Evolutionary conservation across 1,140 invertebrate genomes (phyloP).

Genomic region (Anagrus nilaparvatae): DNA sequence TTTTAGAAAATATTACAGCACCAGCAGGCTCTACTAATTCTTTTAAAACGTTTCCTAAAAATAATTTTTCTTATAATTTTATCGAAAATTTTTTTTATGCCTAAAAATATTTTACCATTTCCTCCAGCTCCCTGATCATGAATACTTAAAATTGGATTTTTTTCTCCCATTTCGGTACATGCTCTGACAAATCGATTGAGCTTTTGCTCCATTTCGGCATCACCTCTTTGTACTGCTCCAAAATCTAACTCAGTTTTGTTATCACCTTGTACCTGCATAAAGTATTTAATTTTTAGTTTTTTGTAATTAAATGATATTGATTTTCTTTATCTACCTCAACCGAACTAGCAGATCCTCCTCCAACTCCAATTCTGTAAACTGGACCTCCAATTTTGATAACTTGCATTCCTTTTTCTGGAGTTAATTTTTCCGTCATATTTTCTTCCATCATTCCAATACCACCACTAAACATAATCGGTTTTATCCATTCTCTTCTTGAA

Average conservation of each 20-base stretch:
- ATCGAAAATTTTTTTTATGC: not conserved
- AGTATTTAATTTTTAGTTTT: not conserved
- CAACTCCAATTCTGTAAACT: constrained; percentile 93
- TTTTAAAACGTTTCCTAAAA: constrained; percentile 85
- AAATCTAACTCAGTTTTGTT: constrained; percentile 84
- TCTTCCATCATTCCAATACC: constrained; percentile 85
- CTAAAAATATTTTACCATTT: constrained; percentile 57
- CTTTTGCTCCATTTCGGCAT: constrained; percentile 98
- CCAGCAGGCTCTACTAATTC: constrained; percentile 91
- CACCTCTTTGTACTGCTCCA: constrained; percentile 92
- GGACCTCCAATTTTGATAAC: constrained; percentile 94
- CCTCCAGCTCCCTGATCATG: constrained; percentile 96
- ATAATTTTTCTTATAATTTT: not conserved
- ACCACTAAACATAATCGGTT: constrained; percentile 98
- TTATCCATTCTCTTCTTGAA: constrained; percentile 84
- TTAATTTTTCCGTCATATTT: constrained; percentile 63
- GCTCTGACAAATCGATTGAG: constrained; percentile 86
- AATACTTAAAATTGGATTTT: constrained; percentile 89
- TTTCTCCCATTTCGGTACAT: constrained; percentile 70
- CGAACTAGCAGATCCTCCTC: constrained; percentile 91
- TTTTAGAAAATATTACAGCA: constrained; percentile 78
- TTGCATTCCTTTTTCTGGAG: constrained; percentile 63
- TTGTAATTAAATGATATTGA: not conserved
- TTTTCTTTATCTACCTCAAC: constrained; percentile 66
- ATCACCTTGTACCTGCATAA: constrained; percentile 67